Evolutionary conservation across 2,888 invertebrate genomes (phyloP), one percentile per base, ranked within the genome.

Genomic region (Synergus gifuensis): DNA sequence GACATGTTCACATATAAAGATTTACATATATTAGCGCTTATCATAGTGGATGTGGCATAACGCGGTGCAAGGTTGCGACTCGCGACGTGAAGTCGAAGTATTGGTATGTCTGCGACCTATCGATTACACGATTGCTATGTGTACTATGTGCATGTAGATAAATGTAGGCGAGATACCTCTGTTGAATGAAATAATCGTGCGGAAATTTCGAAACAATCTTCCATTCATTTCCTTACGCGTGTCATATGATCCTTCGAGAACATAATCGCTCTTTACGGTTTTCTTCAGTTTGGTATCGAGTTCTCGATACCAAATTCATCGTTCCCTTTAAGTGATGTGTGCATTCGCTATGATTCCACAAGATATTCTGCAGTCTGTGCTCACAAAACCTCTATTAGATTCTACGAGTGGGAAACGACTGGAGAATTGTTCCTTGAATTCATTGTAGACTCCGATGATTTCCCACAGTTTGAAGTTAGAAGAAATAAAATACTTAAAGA

Each of bases 131-230:
- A 69, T 28, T 69, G 18, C 69, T 69, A 49, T 69, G 49, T 49
- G 49, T 69, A 49, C 69, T 49, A 28, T 69, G 46, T 69, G 16
- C 22, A 49, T 58, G 54, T 58, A 58, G 18, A 9, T 58, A 69
- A 46, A 67, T 69, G 69, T 49, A 69, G 69, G 69, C 69, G 73
- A 73, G 73, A 73, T 73, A 58, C n/a, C 54, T 22, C 73, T 73
- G 54, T 36, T 73, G 54, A 73, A 73, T 73, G 49, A 73, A 73
- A 73, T 73, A 73, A 73, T 73, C 54, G 54, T 54, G 49, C 54
- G 54, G 54, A 73, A 54, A 73, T 73, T 73, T 73, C 73, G 73
- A 54, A 73, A 73, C 12, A 54, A 5, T 7, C 54, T 54, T 73
- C n/a, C 73, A 73, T 73, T 73, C 73, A 73, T 73, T 73, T 73